Percentiles rank a stretch among this genome's conserved stretches.
These are phyloP conservation scores for Argynnis bischoffii DNA, from an alignment of 2,888 invertebrate genomes.

Conservation along the genomic window DNA sequence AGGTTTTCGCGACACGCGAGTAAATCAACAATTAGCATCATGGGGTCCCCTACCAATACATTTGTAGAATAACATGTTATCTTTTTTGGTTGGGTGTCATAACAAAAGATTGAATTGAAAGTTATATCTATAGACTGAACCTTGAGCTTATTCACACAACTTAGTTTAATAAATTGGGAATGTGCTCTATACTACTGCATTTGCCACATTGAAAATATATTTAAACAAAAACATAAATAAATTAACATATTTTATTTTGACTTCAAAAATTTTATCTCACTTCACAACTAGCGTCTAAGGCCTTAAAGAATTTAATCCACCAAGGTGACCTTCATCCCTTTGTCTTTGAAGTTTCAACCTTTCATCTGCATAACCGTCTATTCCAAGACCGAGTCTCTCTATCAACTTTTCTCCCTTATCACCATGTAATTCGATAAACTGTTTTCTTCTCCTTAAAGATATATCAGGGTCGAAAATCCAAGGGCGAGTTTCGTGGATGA, in stretches of 20 bases:
- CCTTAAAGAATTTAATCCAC: conserved; percentile 68
- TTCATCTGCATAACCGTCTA: conserved; percentile 83
- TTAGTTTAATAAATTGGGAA: too few species aligned
- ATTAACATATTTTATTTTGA: background rate
- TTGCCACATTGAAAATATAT: background rate
- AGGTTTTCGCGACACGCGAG: too few species aligned
- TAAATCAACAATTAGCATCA: too few species aligned
- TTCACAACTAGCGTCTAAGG: conserved; percentile 9
- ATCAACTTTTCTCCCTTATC: conserved; percentile 84
- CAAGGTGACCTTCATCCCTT: conserved; percentile 82
- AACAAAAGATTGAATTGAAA: too few species aligned
- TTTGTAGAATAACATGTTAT: too few species aligned
- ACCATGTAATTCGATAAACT: conserved; percentile 84
- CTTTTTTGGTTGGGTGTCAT: too few species aligned
- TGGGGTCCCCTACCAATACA: too few species aligned
- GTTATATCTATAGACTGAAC: too few species aligned
- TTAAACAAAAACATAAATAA: background rate
- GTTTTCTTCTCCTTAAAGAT: conserved; percentile 80
- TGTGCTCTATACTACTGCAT: too few species aligned
- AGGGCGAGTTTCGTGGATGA: conserved; percentile 79
- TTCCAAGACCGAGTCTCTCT: conserved; percentile 84
- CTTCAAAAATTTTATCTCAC: background rate
- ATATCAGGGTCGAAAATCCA: conserved; percentile 87
- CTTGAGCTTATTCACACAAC: too few species aligned
- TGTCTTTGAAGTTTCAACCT: conserved; percentile 74